Evolutionary conservation across 2,113 vertebrate species (phyloP), one percentile per base, ranked within the genome.

Genomic region (Cochlearius cochlearius): DNA sequence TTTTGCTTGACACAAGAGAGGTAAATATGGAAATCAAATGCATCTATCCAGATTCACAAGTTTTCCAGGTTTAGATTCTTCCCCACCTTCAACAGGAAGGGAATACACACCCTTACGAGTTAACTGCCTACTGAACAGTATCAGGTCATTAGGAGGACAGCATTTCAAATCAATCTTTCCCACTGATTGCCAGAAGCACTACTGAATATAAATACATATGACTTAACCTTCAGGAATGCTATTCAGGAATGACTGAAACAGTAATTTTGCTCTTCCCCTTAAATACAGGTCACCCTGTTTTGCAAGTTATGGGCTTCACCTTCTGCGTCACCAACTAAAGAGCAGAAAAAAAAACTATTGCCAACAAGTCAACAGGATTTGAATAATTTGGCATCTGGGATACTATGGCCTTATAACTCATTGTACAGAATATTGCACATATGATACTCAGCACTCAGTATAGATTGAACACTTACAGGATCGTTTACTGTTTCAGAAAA

Each of bases 401-500:
- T 34, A 68, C 39, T 75, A 7, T 5, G 7, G 43, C 36, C 23
- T 53, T 64, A 1, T 17, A 69, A 45, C 15, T 58, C 53, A 56
- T 17, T 25, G 32, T 38, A 87, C 34, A 93, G 56, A 92, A 84
- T 23, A 68, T 0, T 79, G 27, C 47, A 80, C 1, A 1, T 50
- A 50, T 2, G 10, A 71, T 10, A 78, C 10, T n/a, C 39, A 39
- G 72, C 36, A 75, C 58, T 87, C 25, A 29, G 32, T 8, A 74
- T 2, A 91, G 27, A 91, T 34, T 76, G 10, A 92, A 81, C 75
- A 98, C 99, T 99, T 93, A 99, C 99, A 11, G 93, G 81, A 89
- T 99, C 99, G 29, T 98, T 98, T 41, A 99, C 69, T 38, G 98
- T 98, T 93, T 99, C 98, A 8, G 99, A 99, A 98, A 99, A 99